A percentile compares a stretch with the other conserved stretches of the same genome.
phyloP scores from a whole-genome alignment of 1,140 invertebrate species.

The Cotesia typhae region DNA sequence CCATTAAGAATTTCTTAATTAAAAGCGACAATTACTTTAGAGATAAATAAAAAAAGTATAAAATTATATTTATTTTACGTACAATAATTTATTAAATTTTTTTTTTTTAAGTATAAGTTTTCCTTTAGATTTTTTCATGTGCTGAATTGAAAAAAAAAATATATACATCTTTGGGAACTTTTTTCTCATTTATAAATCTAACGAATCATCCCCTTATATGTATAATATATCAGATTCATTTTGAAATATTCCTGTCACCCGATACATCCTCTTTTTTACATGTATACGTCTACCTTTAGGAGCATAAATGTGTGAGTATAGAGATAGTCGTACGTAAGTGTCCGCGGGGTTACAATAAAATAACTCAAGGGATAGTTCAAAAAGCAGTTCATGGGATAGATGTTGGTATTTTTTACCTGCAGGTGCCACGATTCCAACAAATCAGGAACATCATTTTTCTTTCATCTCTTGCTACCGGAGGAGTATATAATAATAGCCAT shows the following conservation, averaged over 20 bases:
- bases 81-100: too few relatives aligned
- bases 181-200: slow-evolving; percentile 37
- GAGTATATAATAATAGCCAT: slow-evolving; percentile 8
- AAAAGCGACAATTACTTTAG: too few relatives aligned
- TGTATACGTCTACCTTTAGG: slow-evolving; percentile 25
- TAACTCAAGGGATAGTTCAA: slow-evolving; percentile 4
- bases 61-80: too few relatives aligned
- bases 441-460: slow-evolving; percentile 36
- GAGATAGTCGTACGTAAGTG: slow-evolving; percentile 14
- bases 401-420: slow-evolving; percentile 43
- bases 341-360: slow-evolving; percentile 26
- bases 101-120: too few relatives aligned
- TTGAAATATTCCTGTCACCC: slow-evolving; percentile 53
- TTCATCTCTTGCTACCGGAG: slow-evolving; percentile 13
- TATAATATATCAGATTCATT: slow-evolving; percentile 39
- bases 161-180: too few relatives aligned
- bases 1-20: too few relatives aligned
- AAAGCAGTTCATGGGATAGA: slow-evolving; percentile 22
- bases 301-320: too few relatives aligned
- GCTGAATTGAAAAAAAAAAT: not conserved
- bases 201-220: slow-evolving; percentile 51
- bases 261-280: slow-evolving; percentile 44
- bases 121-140: too few relatives aligned
- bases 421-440: slow-evolving; percentile 38
- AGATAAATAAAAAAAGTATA: too few relatives aligned